Evolutionary conservation across 1,140 invertebrate species (phyloP).

Genomic region (Yoshiicerus persimilis): DNA sequence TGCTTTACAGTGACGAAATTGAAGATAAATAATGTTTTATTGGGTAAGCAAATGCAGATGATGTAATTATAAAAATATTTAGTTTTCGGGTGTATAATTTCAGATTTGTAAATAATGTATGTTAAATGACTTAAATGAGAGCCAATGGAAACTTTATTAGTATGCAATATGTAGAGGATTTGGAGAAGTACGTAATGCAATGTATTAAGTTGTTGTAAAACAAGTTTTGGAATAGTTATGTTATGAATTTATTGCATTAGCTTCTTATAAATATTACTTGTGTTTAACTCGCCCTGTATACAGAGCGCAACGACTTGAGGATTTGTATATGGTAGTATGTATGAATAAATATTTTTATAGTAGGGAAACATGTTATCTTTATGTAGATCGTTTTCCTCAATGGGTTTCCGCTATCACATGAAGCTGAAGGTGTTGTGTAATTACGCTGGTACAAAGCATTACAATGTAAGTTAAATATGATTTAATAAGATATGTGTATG

Average conservation of each 20-base stretch:
- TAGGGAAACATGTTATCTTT: conserved; percentile 3
- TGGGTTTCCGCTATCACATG: neutral
- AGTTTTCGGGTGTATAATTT: too few species aligned
- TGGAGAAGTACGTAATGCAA: neutral
- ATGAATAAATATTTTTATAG: neutral
- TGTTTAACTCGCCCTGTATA: neutral
- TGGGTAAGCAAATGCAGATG: too few species aligned
- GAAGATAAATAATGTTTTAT: too few species aligned
- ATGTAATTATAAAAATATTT: too few species aligned
- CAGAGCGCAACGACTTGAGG: neutral
- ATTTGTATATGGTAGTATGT: too few species aligned
- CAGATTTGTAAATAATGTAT: too few species aligned
- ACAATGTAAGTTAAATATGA: neutral
- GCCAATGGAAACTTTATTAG: too few species aligned
- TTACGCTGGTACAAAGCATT: neutral
- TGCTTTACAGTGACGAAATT: too few species aligned
- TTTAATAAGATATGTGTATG: neutral
- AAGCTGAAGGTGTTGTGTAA: neutral
- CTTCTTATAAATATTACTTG: too few species aligned
- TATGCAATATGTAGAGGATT: too few species aligned
- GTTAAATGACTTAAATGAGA: too few species aligned
- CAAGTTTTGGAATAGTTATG: neutral
- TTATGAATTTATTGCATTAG: neutral
- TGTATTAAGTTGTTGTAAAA: neutral
- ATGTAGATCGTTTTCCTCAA: neutral